Evolutionary conservation across 2,797 vertebrate genomes (phyloP).

Genomic region (Prionace glauca): DNA sequence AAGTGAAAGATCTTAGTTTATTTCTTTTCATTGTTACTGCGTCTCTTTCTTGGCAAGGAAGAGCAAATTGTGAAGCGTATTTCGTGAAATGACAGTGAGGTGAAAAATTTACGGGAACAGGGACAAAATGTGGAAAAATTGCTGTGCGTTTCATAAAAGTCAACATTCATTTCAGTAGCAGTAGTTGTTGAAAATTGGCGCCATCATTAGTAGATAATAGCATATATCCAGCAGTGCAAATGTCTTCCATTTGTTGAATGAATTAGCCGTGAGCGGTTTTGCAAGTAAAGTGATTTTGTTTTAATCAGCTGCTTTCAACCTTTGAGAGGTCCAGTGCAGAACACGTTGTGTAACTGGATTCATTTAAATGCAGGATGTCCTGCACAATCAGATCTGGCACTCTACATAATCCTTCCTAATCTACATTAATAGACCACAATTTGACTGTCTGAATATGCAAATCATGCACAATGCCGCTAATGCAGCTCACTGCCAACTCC

Average conservation of each 20-base stretch:
- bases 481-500: too few species aligned
- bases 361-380: constrained; percentile 1
- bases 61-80: not conserved
- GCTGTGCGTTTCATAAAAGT: not conserved
- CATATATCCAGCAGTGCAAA: not conserved
- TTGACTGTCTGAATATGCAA: not conserved
- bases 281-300: constrained; percentile 21
- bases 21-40: not conserved
- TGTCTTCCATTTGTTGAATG: constrained; percentile 10
- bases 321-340: not conserved
- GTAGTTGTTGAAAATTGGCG: not conserved
- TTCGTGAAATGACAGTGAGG: not conserved
- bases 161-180: not conserved
- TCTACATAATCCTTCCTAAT: not conserved
- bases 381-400: not conserved
- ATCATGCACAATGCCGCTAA: not conserved
- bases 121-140: not conserved
- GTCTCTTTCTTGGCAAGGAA: not conserved
- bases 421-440: not conserved
- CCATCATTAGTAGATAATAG: constrained; percentile 21
- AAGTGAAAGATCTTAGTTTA: too few species aligned
- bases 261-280: not conserved
- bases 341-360: not conserved
- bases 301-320: not conserved
- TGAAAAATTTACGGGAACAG: not conserved